A percentile compares a stretch with the other conserved stretches of the same genome.
phyloP scores from a whole-genome alignment of 2,888 invertebrate genomes.

The Eulithis testata region DNA sequence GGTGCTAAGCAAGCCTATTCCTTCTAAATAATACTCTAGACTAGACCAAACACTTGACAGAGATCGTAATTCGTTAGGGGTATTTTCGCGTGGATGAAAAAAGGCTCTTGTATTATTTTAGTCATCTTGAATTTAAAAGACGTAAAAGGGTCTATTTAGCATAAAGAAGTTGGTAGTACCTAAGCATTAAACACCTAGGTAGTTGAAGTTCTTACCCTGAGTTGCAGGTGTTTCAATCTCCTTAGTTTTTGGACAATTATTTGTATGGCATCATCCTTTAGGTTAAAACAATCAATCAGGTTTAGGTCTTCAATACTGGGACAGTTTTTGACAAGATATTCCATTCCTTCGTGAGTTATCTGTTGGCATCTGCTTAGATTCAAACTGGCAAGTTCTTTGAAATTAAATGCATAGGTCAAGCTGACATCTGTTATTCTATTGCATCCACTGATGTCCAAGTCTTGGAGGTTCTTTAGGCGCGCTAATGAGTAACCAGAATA shows the following conservation, averaged over 20 bases:
- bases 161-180: no score
- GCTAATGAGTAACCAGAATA: slow-evolving; percentile 82
- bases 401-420: slow-evolving; percentile 87
- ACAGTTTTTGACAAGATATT: slow-evolving; percentile 86
- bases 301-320: slow-evolving; percentile 88
- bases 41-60: no score
- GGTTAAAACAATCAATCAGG: slow-evolving; percentile 87
- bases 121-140: no score
- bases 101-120: no score
- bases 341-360: slow-evolving; percentile 87
- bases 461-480: slow-evolving; percentile 80
- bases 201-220: slow-evolving; percentile 73
- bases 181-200: no score
- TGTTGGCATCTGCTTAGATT: slow-evolving; percentile 88
- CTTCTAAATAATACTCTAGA: no score
- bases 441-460: slow-evolving; percentile 88
- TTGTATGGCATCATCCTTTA: slow-evolving; percentile 86
- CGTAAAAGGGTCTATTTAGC: no score
- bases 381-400: slow-evolving; percentile 86
- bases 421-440: slow-evolving; percentile 89
- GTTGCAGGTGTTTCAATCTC: slow-evolving; percentile 83
- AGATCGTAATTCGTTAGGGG: no score
- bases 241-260: slow-evolving; percentile 68
- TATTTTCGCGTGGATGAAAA: no score
- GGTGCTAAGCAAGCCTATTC: no score